phyloP scores from a whole-genome alignment of 2,113 vertebrate genomes.

The Maccullochella peelii region DNA sequence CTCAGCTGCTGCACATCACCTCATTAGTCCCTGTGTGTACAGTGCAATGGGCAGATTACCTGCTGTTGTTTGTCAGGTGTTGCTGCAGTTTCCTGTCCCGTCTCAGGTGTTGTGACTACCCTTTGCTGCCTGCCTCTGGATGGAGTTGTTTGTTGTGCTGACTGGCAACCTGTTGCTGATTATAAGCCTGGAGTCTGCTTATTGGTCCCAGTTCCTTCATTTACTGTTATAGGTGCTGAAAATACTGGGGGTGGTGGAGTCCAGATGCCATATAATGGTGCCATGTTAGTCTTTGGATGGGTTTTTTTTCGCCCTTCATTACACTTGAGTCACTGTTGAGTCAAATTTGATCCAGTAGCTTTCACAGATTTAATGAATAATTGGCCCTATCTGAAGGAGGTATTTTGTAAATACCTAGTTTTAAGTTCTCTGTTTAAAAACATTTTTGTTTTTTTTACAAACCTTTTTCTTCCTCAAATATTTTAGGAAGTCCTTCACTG shows the following conservation, averaged over 20 bases:
- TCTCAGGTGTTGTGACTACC: background rate
- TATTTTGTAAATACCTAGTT: too few species aligned
- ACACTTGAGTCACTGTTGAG: background rate
- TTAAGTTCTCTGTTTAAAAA: background rate
- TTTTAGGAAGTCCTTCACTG: background rate
- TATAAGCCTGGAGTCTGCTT: background rate
- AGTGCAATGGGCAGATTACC: background rate
- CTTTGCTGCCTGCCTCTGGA: background rate
- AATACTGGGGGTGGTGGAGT: background rate
- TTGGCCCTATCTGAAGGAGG: background rate
- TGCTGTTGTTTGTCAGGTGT: constrained; percentile 23
- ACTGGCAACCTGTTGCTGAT: constrained; percentile 27
- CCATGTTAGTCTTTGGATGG: background rate
- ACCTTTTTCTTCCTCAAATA: background rate
- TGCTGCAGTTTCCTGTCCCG: background rate
- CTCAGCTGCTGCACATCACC: background rate
- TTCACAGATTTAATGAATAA: background rate
- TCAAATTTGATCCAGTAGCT: background rate
- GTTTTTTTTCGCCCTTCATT: background rate
- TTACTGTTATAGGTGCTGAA: background rate
- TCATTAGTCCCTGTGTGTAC: background rate
- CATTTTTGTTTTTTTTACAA: too few species aligned
- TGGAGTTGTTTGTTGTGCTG: constrained; percentile 8
- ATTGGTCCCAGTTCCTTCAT: constrained; percentile 1
- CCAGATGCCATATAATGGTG: background rate